Base-by-base conservation (phyloP, 2,113 vertebrate genomes). In the Manacus vitellinus region DNA sequence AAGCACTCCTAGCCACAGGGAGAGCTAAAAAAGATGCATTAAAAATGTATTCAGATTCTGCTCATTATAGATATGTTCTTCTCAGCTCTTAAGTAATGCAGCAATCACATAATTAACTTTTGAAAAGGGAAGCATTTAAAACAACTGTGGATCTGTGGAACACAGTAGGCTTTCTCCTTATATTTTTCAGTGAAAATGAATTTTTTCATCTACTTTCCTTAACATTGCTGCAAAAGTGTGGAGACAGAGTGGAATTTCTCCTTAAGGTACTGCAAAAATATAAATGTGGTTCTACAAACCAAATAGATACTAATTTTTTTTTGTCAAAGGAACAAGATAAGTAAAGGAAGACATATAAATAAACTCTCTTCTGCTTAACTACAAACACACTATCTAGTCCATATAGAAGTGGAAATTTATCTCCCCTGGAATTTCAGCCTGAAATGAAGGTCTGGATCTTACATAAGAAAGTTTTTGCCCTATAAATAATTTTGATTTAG, bases 91-190 rank as follows among this genome's bases (percentile, higher is more conserved):
- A 89, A 96, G 79, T 68, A 96, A 94, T 70, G 56, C 76, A 92
- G 92, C 85, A 96, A 95, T 87, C 79, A 91, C 39, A 6, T 95
- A 94, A 96, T 97, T 97, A 94, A 96, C 76, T 97, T 93, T 66
- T 39, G 18, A 85, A 77, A 94, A 91, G 37, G 33, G 31, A 91
- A 89, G 43, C 66, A 87, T 93, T 94, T 95, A 68, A 93, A 92
- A 76, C 58, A 95, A 76, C 70, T 23, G 4, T 24, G 62, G 39
- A 47, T 61, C 81, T 73, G 28, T 65, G 47, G 78, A 91, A 85
- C 41, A 76, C 44, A 59, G 71, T 14, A 41, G 61, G 51, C 12
- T 86, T 76, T 73, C 72, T 59, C 59, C 49, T 41, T 43, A 15
- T 62, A 91, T 83, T 80, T 15, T 58, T 71, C 58, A 43, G 24